Percentiles rank a stretch among this genome's conserved stretches.
Evolutionary conservation across 2,888 invertebrate species (phyloP).

Genomic region (Maniola hyperantus): DNA sequence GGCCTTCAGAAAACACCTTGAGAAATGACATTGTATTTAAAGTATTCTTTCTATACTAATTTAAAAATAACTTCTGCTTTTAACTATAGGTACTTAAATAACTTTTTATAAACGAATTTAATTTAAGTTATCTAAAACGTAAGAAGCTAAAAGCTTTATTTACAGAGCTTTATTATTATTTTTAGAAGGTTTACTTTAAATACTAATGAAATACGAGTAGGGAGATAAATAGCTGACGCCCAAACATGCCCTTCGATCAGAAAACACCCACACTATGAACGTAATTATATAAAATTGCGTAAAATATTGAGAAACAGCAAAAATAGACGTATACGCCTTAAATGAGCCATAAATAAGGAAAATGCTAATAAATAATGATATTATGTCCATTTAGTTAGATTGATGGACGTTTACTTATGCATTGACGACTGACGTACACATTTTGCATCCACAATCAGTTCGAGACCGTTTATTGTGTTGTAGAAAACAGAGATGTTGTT

Average conservation of each 20-base stretch:
- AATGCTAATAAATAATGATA: slow-evolving; percentile 13
- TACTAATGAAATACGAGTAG: neutral
- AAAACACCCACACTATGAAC: neutral
- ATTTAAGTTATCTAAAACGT: neutral
- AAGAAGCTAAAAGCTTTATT: neutral
- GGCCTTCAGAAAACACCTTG: neutral
- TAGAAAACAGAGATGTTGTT: slow-evolving; percentile 5
- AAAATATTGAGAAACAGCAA: slow-evolving; percentile 2
- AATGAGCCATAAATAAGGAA: slow-evolving; percentile 15
- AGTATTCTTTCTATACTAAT: no score
- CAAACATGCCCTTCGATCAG: slow-evolving; percentile 4
- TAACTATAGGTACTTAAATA: no score
- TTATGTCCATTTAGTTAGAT: neutral
- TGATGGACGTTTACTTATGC: slow-evolving; percentile 4
- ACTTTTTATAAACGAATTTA: neutral
- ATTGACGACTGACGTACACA: slow-evolving; percentile 20
- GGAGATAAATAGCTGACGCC: neutral
- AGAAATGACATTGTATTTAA: neutral
- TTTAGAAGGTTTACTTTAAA: neutral
- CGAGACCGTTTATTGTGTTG: slow-evolving; percentile 3
- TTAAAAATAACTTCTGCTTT: no score
- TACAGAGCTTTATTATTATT: neutral
- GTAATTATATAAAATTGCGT: neutral
- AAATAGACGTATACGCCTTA: neutral
- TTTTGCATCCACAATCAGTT: slow-evolving; percentile 9